Base-by-base conservation (phyloP, 2,113 vertebrate species). In the Scopus umbretta region DNA sequence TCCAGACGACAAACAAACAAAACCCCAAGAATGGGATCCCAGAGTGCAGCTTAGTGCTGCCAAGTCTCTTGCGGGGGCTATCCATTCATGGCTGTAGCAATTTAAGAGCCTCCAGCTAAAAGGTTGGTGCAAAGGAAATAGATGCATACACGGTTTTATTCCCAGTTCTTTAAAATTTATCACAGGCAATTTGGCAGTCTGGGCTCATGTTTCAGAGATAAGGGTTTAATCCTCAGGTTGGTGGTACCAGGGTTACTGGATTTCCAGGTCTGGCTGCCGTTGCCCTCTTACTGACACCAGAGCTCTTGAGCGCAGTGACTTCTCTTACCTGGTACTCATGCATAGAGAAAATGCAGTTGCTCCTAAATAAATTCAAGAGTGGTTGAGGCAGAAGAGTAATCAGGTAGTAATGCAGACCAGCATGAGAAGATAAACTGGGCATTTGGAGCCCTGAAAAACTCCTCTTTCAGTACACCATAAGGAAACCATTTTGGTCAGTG, bases 1-100 rank as follows among this genome's bases (percentile, higher is more conserved):
- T 97, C 94, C 92, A 83, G 72, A 89, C 1, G 10, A 87, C 85
- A 95, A 97, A 97, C 88, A 95, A 97, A 94, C 90, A 96, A 96
- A 96, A 88, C 81, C 90, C 93, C 79, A 93, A 68, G 84, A 90
- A 87, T 9, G 6, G 52, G 73, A 89, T 87, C 78, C 36, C 0
- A 0, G 61, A 87, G 73, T 56, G 56, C 27, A 56, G 66, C 67
- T 55, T 40, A 91, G 70, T 0, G 0, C 67, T 73, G 43, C 59
- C 86, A 80, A 83, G 65, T 87, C 93, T 86, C 90, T 53, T 47
- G 29, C 1, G 1, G 70, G 71, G 80, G 9, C 30, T 92, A 67
- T 74, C 55, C 53, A 47, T 75, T 93, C 86, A 63, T 6, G 26
- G 70, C 65, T 58, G 27, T 26, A 72, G 78, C 38, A 78, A 40